Evolutionary conservation across 2,888 invertebrate species (phyloP).

Genomic region (Microdon myrmicae): DNA sequence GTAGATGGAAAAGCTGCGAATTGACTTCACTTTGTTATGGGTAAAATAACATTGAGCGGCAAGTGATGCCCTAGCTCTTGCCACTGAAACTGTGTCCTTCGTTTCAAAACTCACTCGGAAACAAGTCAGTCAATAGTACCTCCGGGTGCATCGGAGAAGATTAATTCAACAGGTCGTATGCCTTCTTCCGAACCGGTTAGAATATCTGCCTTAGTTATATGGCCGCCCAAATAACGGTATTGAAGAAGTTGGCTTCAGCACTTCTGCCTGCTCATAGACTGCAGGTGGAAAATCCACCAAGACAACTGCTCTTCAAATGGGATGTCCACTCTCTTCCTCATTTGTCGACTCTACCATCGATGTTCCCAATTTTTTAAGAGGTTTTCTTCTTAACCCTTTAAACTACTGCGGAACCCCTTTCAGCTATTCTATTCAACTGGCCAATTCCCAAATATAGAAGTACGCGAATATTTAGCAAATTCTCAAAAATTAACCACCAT

Average conservation of each 20-base stretch:
- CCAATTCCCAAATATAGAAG: too few relatives aligned
- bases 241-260: conserved; percentile 57
- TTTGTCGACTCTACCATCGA: conserved; percentile 35
- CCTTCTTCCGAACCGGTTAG: conserved; percentile 84
- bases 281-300: too few relatives aligned
- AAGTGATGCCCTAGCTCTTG: conserved; percentile 12
- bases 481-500: too few relatives aligned
- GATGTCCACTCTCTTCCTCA: too few relatives aligned
- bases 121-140: conserved; percentile 75
- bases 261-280: conserved; percentile 1
- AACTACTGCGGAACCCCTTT: too few relatives aligned
- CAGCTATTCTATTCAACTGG: too few relatives aligned
- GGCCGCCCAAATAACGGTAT: conserved; percentile 78
- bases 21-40: conserved; percentile 1
- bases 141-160: conserved; percentile 20
- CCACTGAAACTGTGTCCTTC: conserved; percentile 21
- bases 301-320: conserved; percentile 16
- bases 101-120: conserved; percentile 86
- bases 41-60: conserved; percentile 11
- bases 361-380: too few relatives aligned
- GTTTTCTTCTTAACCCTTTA: too few relatives aligned
- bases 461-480: too few relatives aligned
- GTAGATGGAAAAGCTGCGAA: conserved; percentile 73
- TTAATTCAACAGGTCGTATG: conserved; percentile 67
- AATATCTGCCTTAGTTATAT: conserved; percentile 83